A percentile compares a stretch with the other conserved stretches of the same genome.
Evolutionary conservation across 2,888 invertebrate genomes (phyloP).

Genomic region (Erynnis tages): DNA sequence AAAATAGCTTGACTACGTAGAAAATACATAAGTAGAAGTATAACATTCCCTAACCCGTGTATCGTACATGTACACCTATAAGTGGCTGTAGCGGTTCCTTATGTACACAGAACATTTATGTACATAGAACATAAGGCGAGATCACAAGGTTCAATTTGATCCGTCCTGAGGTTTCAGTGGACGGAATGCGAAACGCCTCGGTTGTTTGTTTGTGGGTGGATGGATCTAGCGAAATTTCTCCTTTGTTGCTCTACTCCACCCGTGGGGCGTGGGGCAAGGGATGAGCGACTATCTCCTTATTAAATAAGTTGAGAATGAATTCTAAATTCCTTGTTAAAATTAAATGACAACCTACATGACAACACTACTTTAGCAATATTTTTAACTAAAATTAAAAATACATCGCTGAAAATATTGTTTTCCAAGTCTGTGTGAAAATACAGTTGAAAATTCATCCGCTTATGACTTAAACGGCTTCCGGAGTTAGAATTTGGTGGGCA

Average conservation of each 20-base stretch:
- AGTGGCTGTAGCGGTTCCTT: background rate
- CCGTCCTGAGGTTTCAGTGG: slow-evolving; percentile 55
- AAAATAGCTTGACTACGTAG: too few relatives aligned
- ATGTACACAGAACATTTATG: too few relatives aligned
- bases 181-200: slow-evolving; percentile 66
- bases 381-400: too few relatives aligned
- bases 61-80: background rate
- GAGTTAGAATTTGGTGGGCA: slow-evolving; percentile 75
- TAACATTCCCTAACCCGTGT: too few relatives aligned
- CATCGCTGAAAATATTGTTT: too few relatives aligned
- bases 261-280: slow-evolving; percentile 37
- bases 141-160: slow-evolving; percentile 55
- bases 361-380: too few relatives aligned
- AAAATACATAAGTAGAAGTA: too few relatives aligned
- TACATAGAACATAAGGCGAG: slow-evolving; percentile 40
- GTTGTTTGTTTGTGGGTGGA: slow-evolving; percentile 75
- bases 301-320: too few relatives aligned
- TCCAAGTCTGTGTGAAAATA: too few relatives aligned
- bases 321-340: too few relatives aligned
- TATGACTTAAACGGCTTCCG: slow-evolving; percentile 41
- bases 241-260: slow-evolving; percentile 69
- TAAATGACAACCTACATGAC: too few relatives aligned
- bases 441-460: slow-evolving; percentile 20
- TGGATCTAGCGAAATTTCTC: slow-evolving; percentile 72
- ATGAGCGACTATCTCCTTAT: slow-evolving; percentile 26